Evolutionary conservation across 2,797 vertebrate genomes (phyloP).

Genomic region (Sandelia bainsii): DNA sequence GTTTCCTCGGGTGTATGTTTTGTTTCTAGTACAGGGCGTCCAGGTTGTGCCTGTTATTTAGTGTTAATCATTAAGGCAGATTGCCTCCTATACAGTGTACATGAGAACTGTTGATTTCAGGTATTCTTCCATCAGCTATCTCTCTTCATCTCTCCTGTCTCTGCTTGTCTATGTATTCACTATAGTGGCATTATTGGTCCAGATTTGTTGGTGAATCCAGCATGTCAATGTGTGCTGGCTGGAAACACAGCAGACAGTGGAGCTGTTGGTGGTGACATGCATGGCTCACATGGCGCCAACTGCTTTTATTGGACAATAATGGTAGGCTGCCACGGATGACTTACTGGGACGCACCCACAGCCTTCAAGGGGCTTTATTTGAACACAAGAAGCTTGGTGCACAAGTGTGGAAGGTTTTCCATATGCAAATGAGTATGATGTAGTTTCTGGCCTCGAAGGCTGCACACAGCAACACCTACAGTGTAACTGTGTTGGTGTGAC

Average conservation of each 20-base stretch:
- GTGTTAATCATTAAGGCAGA: constrained; percentile 12
- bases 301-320: constrained; percentile 79
- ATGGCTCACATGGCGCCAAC: constrained; percentile 67
- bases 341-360: constrained; percentile 67
- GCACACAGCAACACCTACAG: constrained; percentile 31
- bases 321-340: constrained; percentile 68
- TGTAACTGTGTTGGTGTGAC: constrained; percentile 31
- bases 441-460: constrained; percentile 30
- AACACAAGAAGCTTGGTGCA: constrained; percentile 8
- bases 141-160: constrained; percentile 16
- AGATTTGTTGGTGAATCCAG: constrained; percentile 10
- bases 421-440: constrained; percentile 40
- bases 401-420: constrained; percentile 30
- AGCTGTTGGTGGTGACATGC: constrained; percentile 58
- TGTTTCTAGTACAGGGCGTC: neutral
- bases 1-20: constrained; percentile 1
- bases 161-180: neutral
- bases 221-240: constrained; percentile 14
- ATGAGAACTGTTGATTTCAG: constrained; percentile 36
- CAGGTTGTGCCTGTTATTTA: neutral
- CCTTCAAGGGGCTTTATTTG: constrained; percentile 56
- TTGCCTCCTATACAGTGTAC: constrained; percentile 34
- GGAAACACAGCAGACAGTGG: constrained; percentile 57
- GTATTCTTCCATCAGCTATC: neutral
- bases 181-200: constrained; percentile 23